These are phyloP conservation scores for Laticauda colubrina DNA, from an alignment of 2,113 vertebrate genomes.

Conservation along the genomic window DNA sequence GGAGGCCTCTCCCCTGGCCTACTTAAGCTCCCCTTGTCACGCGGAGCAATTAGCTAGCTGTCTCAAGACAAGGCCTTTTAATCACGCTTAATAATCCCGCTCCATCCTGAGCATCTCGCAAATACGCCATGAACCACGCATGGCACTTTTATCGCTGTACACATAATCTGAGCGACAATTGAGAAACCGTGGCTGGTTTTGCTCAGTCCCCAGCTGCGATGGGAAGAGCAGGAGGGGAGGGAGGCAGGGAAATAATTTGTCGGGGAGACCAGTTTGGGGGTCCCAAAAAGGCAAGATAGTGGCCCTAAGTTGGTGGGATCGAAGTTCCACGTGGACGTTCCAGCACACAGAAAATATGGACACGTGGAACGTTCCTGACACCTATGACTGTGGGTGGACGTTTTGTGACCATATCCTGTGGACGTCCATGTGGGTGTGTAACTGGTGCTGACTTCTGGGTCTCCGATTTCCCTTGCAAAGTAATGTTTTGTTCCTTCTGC, in stretches of 20 bases:
- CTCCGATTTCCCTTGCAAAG: background rate
- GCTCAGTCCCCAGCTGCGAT: background rate
- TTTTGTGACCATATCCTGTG: background rate
- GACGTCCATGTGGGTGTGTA: background rate
- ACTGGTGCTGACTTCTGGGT: background rate
- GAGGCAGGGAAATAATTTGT: background rate
- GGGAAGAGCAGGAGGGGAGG: background rate
- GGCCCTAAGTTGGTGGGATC: background rate
- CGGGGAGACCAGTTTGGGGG: background rate
- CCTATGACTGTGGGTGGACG: background rate
- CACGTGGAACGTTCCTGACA: background rate
- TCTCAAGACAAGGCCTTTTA: background rate
- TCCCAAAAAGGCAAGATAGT: background rate
- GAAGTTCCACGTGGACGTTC: background rate
- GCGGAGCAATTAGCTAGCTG: background rate
- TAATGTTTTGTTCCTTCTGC: background rate
- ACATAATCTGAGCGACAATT: background rate
- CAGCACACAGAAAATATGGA: background rate
- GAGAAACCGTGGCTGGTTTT: background rate
- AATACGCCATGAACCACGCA: background rate
- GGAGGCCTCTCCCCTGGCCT: background rate
- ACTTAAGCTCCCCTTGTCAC: background rate
- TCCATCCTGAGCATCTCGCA: background rate
- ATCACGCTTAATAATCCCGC: background rate
- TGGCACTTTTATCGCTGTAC: background rate